Evolutionary conservation across 2,113 vertebrate genomes (phyloP).

Genomic region (Ptyas mucosa): DNA sequence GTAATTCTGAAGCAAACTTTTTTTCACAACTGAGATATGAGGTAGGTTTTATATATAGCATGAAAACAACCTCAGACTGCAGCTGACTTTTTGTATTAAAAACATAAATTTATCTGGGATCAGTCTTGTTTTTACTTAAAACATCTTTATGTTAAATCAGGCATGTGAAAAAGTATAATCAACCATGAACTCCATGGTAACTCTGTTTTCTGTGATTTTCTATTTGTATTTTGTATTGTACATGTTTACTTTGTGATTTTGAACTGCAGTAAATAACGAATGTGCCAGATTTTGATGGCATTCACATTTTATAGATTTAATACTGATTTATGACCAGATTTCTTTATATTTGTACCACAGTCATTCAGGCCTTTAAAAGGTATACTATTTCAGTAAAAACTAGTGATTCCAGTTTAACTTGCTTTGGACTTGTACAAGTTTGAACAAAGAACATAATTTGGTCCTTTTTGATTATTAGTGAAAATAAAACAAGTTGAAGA

Average conservation of each 20-base stretch:
- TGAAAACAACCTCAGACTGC: constrained; percentile 60
- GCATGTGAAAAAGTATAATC: not conserved
- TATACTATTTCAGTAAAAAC: not conserved
- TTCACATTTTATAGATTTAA: constrained; percentile 1
- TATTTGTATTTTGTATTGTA: not conserved
- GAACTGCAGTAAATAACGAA: not conserved
- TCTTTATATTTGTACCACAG: not conserved
- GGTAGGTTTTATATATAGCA: constrained; percentile 78
- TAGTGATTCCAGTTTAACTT: not conserved
- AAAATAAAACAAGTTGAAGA: not conserved
- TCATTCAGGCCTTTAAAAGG: not conserved
- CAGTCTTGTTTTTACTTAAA: constrained; percentile 27
- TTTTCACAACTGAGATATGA: constrained; percentile 70
- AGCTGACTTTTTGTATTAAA: constrained; percentile 41
- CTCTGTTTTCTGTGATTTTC: not conserved
- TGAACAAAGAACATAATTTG: not conserved
- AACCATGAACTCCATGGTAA: not conserved
- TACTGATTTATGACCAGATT: not conserved
- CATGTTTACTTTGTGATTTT: not conserved
- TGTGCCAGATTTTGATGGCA: not conserved
- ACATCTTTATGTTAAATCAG: constrained; percentile 28
- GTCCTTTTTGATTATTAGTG: not conserved
- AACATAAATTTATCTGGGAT: not conserved
- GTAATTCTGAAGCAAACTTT: constrained; percentile 37
- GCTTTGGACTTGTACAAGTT: not conserved